phyloP scores from a whole-genome alignment of 1,140 invertebrate genomes.

The Drosophila watanabei region DNA sequence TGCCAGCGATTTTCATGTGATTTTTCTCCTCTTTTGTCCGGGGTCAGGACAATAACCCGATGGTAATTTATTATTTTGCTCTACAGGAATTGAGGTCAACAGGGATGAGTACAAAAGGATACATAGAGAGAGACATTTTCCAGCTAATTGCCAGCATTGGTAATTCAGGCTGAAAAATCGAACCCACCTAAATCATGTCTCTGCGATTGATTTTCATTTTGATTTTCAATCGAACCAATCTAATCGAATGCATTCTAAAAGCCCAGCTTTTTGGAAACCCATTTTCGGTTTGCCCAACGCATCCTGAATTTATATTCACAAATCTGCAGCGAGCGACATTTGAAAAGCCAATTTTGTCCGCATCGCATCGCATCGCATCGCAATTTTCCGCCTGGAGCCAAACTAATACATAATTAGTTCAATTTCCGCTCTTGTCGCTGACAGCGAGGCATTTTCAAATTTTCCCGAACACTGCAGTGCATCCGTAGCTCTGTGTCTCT shows the following conservation, averaged over 20 bases:
- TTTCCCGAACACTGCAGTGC: conserved; percentile 31
- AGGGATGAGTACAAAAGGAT: background rate
- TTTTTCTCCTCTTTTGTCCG: conserved; percentile 29
- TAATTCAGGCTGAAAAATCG: conserved; percentile 31
- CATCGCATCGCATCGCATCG: conserved; percentile 15
- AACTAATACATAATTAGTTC: conserved; percentile 73
- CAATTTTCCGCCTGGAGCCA: conserved; percentile 44
- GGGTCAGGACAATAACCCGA: conserved; percentile 38
- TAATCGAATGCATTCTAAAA: conserved; percentile 41
- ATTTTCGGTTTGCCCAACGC: conserved; percentile 6
- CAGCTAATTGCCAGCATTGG: conserved; percentile 34
- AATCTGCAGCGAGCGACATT: conserved; percentile 35
- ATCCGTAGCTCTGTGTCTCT: background rate
- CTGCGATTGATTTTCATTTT: conserved; percentile 40
- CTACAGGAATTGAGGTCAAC: conserved; percentile 10
- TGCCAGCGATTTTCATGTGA: conserved; percentile 59
- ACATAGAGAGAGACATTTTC: conserved; percentile 2
- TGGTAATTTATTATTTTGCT: conserved; percentile 40
- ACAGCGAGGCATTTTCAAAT: conserved; percentile 43
- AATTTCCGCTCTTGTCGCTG: conserved; percentile 57
- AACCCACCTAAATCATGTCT: conserved; percentile 22
- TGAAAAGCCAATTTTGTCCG: conserved; percentile 48
- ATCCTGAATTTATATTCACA: conserved; percentile 42
- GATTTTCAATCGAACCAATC: conserved; percentile 46
- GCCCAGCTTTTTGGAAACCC: conserved; percentile 12